Evolutionary conservation across 2,113 vertebrate genomes (phyloP), one percentile per base, ranked within the genome.

Genomic region (Theristicus caerulescens): DNA sequence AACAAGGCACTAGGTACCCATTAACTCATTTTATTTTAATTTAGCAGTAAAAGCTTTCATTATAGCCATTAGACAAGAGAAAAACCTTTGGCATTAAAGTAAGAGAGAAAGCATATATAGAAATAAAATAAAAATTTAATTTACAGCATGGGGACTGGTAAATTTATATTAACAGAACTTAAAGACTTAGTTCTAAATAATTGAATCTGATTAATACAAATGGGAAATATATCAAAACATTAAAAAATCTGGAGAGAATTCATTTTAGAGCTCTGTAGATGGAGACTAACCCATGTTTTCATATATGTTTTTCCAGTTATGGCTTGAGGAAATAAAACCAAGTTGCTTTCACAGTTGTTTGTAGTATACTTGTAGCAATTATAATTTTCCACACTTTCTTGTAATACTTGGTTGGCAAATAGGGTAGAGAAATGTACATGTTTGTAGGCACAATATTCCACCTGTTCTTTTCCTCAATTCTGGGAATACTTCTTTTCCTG

Each of bases 11-110:
- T 77, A 34, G 72, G 70, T 89, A 82, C 83, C 81, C 77, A 91
- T 94, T 94, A 91, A 78, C 62, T 82, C 49, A 52, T 94, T 90
- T 90, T 95, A 73, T 83, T 96, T 92, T 93, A 96, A 97, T 95
- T 97, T 90, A 94, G 58, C 62, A 80, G 9, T 77, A 93, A 88
- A 97, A 86, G 81, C 81, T 97, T 94, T 97, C 88, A 94, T 94
- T 92, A 65, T 57, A 94, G 34, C 27, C 77, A 88, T 96, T 97
- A 94, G 59, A 88, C 31, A 91, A 82, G 77, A 77, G 26, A 94
- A 31, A 82, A 94, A 95, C 54, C 59, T 88, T 81, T 90, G 61
- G 21, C 74, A 84, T 90, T 84, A 78, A 88, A 92, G 44, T 67
- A 69, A 81, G n/a, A 93, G 38, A 91, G 47, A 77, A 73, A 82